These are phyloP conservation scores for Ditylenchus dipsaci DNA, from an alignment of 1,140 invertebrate species.

Conservation along the genomic window DNA sequence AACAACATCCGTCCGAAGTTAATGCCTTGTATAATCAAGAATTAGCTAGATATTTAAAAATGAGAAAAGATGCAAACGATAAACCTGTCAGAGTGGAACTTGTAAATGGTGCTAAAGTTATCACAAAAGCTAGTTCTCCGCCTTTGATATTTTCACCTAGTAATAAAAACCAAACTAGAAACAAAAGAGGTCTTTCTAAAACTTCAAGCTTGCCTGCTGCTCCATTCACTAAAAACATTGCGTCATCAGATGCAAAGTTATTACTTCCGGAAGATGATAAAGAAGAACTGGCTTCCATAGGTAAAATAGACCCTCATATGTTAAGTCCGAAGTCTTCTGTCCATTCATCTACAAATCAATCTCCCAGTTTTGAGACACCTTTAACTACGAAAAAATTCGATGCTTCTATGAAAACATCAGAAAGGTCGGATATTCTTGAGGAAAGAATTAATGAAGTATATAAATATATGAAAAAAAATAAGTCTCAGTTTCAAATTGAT, in stretches of 20 bases:
- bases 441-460: too few species aligned
- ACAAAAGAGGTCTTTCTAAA: not conserved
- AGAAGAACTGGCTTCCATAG: too few species aligned
- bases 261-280: not conserved
- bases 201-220: not conserved
- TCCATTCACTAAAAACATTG: not conserved
- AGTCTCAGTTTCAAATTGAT: too few species aligned
- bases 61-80: slow-evolving; percentile 10
- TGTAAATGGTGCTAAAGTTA: not conserved
- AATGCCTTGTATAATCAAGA: slow-evolving; percentile 13
- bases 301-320: too few species aligned
- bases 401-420: too few species aligned
- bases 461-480: too few species aligned
- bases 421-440: too few species aligned
- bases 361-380: too few species aligned
- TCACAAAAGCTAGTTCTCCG: not conserved
- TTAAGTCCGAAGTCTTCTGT: too few species aligned
- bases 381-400: too few species aligned
- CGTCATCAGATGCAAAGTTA: not conserved
- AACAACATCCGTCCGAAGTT: not conserved
- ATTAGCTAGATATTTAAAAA: slow-evolving; percentile 5
- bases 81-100: slow-evolving; percentile 12
- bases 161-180: slow-evolving; percentile 1
- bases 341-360: too few species aligned
- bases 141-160: too few species aligned